These are phyloP conservation scores for Gymnopithys bicolor DNA, from an alignment of 2,797 vertebrate genomes.

Conservation along the genomic window DNA sequence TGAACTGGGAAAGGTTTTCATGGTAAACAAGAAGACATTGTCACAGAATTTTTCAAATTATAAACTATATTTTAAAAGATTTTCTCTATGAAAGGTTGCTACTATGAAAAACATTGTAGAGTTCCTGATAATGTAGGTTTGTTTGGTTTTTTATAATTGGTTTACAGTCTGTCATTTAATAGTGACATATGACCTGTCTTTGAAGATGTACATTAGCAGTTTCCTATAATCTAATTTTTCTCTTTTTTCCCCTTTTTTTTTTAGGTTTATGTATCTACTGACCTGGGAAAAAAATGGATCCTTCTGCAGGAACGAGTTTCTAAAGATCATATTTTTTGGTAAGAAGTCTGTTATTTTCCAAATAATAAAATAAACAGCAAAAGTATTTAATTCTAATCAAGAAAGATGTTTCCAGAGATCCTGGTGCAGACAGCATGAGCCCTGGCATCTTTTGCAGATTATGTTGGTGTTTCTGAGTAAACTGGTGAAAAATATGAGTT, in stretches of 20 bases:
- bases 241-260: constrained; percentile 6
- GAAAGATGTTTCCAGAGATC: not conserved
- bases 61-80: not conserved
- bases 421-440: not conserved
- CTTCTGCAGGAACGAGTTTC: constrained; percentile 91
- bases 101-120: not conserved
- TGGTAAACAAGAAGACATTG: not conserved
- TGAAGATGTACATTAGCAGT: not conserved
- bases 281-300: constrained; percentile 91
- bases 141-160: not conserved
- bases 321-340: constrained; percentile 95
- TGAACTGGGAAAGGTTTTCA: not conserved
- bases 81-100: not conserved
- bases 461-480: not conserved
- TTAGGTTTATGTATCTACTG: constrained; percentile 88
- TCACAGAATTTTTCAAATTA: not conserved
- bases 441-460: not conserved
- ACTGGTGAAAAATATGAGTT: not conserved
- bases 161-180: not conserved
- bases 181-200: not conserved
- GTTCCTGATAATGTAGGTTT: not conserved
- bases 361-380: not conserved
- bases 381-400: not conserved
- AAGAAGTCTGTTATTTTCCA: constrained; percentile 21
- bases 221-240: not conserved